Evolutionary conservation across 2,888 invertebrate genomes (phyloP), one percentile per base, ranked within the genome.

Genomic region (Plagodis dolabraria): DNA sequence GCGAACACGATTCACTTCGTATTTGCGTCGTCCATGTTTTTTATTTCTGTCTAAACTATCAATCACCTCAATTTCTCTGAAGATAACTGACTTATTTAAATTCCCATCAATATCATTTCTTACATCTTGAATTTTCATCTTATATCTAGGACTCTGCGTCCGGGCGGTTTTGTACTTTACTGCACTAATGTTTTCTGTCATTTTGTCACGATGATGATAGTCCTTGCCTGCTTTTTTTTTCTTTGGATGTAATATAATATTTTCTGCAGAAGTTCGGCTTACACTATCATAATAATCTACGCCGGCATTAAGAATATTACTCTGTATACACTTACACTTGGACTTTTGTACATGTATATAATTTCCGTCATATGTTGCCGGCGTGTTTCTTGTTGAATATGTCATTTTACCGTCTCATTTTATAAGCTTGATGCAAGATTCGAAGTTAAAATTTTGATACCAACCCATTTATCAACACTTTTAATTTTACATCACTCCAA

Each of bases 341-440:
- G 40, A 10, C 40, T 40, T 10, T 40, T 40, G 5, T 10, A 40
- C 40, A 40, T 40, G 10, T 10, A 10, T 6, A 40, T 40, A 10
- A 10, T 40, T 10, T 40, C 8, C 40, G 5, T 40, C 10, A 5
- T 5, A 6, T 10, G 6, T 10, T 34, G 46, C 34, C 46, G 34
- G 10, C 46, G 46, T 46, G 10, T 40, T 33, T 34, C 6, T 46
- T 34, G 33, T 34, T n/a, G 6, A 9, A 22, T 7, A 33, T 38
- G 45, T 53, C 40, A 46, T 46, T 53, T 33, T 53, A 46, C 5
- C 7, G 33, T 12, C n/a, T n/a, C 38, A 44, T 11, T 53, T 40
- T 10, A 40, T 34, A 34, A 47, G 33, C 9, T 38, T 9, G 12
- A 33, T 47, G 5, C 47, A 47, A 10, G 40, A 10, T 40, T 5